These are phyloP conservation scores for Lichenostomus cassidix DNA, from an alignment of 2,113 vertebrate genomes.

Conservation along the genomic window DNA sequence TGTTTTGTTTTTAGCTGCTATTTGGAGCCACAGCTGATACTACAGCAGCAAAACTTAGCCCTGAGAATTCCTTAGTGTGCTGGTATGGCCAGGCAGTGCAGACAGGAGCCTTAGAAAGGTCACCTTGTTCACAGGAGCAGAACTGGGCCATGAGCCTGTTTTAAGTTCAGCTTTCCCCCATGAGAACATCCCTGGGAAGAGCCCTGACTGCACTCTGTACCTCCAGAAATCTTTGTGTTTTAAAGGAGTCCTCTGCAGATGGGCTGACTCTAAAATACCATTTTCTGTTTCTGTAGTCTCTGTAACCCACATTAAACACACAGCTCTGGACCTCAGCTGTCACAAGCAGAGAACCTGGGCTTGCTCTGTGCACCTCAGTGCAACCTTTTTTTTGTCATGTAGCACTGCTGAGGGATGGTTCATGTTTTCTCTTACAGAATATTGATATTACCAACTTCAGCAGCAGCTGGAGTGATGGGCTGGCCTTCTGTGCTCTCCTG, in stretches of 20 bases:
- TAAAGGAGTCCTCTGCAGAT: neutral
- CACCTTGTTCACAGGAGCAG: neutral
- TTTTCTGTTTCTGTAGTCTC: neutral
- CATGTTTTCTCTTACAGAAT: slow-evolving; percentile 72
- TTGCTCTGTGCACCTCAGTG: neutral
- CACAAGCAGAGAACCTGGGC: neutral
- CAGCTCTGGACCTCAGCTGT: neutral
- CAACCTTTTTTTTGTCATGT: neutral
- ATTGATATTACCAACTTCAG: slow-evolving; percentile 95
- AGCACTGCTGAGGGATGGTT: neutral
- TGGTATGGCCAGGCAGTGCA: neutral
- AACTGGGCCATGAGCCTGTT: neutral
- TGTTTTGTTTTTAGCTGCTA: neutral
- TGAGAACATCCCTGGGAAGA: neutral
- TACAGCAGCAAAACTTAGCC: neutral
- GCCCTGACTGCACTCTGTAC: rapidly evolving
- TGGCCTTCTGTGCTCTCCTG: slow-evolving; percentile 89
- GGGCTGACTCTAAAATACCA: neutral
- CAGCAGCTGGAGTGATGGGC: slow-evolving; percentile 92
- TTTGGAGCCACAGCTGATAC: neutral
- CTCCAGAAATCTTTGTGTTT: neutral
- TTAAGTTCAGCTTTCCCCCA: neutral
- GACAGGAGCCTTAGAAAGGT: neutral
- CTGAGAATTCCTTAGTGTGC: neutral
- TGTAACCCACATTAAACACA: neutral